phyloP scores from a whole-genome alignment of 1,140 invertebrate genomes.

The Calephelis virginiensis region DNA sequence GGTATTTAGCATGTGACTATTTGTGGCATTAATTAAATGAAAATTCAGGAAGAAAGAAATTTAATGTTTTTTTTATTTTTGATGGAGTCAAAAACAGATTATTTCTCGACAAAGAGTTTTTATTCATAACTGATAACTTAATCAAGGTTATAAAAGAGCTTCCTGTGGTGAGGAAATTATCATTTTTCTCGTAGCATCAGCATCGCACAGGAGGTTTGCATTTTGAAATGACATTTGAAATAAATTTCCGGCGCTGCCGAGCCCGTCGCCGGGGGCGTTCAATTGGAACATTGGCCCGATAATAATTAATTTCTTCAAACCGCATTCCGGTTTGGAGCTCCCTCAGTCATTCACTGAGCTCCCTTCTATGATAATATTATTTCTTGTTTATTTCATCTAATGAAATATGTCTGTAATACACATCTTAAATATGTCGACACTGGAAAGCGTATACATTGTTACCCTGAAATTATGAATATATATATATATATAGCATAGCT shows the following conservation, averaged over 20 bases:
- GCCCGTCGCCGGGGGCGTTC: slow-evolving; percentile 46
- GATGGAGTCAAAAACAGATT: too few species aligned
- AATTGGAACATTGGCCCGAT: slow-evolving; percentile 71
- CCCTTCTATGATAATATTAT: neutral
- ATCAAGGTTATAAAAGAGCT: slow-evolving; percentile 21
- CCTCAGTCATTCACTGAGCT: slow-evolving; percentile 22
- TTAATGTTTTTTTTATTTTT: too few species aligned
- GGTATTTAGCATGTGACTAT: too few species aligned
- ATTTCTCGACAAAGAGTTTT: neutral
- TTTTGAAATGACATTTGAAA: slow-evolving; percentile 67
- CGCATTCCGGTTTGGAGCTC: slow-evolving; percentile 43
- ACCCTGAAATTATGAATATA: too few species aligned
- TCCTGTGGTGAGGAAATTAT: slow-evolving; percentile 22
- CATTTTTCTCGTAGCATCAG: slow-evolving; percentile 22
- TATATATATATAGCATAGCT: neutral
- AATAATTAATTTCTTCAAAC: slow-evolving; percentile 63
- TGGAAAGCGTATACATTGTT: too few species aligned
- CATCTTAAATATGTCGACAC: too few species aligned
- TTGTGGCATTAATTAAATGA: too few species aligned
- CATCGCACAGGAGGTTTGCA: slow-evolving; percentile 36
- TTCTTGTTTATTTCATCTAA: neutral
- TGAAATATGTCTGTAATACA: neutral
- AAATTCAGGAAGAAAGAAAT: too few species aligned
- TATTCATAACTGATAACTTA: slow-evolving; percentile 14
- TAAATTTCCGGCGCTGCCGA: slow-evolving; percentile 58